phyloP scores from a whole-genome alignment of 2,888 invertebrate species.

The Norana najaformis region DNA sequence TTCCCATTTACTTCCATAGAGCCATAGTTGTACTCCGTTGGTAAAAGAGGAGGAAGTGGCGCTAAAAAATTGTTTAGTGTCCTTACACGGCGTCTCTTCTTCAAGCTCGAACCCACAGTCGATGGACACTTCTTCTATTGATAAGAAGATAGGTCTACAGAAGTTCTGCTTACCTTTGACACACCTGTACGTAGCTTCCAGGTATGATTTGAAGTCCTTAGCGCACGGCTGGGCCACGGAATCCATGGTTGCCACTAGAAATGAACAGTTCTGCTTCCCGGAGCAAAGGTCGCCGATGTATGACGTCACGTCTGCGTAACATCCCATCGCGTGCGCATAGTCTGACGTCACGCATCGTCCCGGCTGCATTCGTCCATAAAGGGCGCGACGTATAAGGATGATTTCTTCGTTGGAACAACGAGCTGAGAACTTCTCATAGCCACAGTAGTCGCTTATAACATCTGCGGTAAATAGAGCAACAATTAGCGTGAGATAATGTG shows the following conservation, averaged over 20 bases:
- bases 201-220: constrained; percentile 45
- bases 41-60: neutral
- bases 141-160: neutral
- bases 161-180: constrained; percentile 37
- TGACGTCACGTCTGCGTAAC: constrained; percentile 41
- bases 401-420: constrained; percentile 38
- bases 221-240: constrained; percentile 44
- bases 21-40: neutral
- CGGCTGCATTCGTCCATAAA: constrained; percentile 44
- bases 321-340: constrained; percentile 41
- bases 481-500: neutral
- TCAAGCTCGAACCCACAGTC: neutral
- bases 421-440: constrained; percentile 42
- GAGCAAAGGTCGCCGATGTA: constrained; percentile 37
- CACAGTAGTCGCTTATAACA: constrained; percentile 38
- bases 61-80: neutral
- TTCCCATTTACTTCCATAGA: too few relatives aligned
- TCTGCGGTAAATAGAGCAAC: neutral
- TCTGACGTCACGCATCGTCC: constrained; percentile 43
- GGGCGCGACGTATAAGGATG: constrained; percentile 40
- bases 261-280: constrained; percentile 40
- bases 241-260: constrained; percentile 44
- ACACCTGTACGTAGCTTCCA: constrained; percentile 43
- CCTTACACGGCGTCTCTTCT: neutral
- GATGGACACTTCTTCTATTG: neutral